phyloP scores from a whole-genome alignment of 2,113 vertebrate species.

The Dicerorhinus sumatrensis region DNA sequence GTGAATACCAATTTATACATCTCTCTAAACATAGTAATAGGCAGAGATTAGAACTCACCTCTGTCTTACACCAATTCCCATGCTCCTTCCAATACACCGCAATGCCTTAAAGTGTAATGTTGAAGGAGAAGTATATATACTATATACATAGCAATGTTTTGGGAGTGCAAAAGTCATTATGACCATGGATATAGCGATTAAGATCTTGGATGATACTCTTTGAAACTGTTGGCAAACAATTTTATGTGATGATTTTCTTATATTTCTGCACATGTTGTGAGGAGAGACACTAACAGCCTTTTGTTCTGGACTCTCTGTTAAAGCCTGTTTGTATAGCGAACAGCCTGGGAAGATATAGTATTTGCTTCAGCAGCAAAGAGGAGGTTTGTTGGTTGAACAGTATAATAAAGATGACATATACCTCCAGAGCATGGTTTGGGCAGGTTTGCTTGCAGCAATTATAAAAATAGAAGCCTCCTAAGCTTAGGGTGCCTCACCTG shows the following conservation, averaged over 20 bases:
- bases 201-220: neutral
- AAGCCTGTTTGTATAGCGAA: neutral
- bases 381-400: neutral
- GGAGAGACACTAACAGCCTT: neutral
- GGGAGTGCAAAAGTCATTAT: too few species aligned
- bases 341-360: neutral
- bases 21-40: neutral
- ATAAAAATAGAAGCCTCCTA: neutral
- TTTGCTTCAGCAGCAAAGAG: neutral
- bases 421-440: neutral
- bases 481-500: neutral
- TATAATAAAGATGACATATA: neutral
- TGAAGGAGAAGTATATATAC: neutral
- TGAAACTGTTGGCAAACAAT: neutral
- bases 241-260: neutral
- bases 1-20: neutral
- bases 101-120: neutral
- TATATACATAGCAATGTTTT: neutral
- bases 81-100: neutral
- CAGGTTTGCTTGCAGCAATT: neutral
- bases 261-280: neutral
- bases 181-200: neutral
- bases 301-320: neutral
- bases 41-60: neutral
- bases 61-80: neutral